A percentile compares a stretch with the other conserved stretches of the same genome.
These are phyloP conservation scores for Masticophis lateralis DNA, from an alignment of 2,797 vertebrate genomes.

Conservation along the genomic window DNA sequence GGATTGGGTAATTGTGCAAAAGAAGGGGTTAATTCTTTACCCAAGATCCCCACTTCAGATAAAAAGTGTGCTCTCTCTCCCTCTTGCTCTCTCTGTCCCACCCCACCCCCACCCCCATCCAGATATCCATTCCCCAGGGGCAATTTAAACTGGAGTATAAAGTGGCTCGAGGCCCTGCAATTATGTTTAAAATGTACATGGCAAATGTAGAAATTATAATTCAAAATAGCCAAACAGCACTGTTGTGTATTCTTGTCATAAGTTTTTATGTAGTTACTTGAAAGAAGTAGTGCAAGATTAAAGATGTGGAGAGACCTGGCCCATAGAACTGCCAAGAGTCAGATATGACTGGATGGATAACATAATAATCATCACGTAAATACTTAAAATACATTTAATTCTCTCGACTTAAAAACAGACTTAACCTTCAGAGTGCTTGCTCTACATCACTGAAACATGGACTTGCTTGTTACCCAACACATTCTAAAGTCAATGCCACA, in stretches of 20 bases:
- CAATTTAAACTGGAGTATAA: not conserved
- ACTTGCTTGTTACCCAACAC: not conserved
- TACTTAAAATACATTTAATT: not conserved
- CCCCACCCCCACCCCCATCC: too few relatives aligned
- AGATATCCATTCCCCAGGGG: not conserved
- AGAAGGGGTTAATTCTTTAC: not conserved
- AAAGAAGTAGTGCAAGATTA: not conserved
- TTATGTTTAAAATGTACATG: not conserved
- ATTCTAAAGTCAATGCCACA: not conserved
- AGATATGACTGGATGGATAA: not conserved
- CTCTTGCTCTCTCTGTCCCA: not conserved
- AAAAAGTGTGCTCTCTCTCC: not conserved
- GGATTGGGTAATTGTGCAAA: not conserved
- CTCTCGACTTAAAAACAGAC: not conserved
- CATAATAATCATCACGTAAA: not conserved
- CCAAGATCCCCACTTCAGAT: not conserved
- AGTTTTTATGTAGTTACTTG: not conserved
- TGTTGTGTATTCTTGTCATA: not conserved
- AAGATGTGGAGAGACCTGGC: not conserved
- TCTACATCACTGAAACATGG: not conserved
- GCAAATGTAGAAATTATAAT: not conserved
- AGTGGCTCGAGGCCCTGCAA: not conserved
- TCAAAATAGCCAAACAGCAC: not conserved
- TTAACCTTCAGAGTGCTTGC: not conserved
- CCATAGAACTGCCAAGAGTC: not conserved